These are phyloP conservation scores for Delphinus delphis DNA, from an alignment of 2,113 vertebrate species.

Conservation along the genomic window DNA sequence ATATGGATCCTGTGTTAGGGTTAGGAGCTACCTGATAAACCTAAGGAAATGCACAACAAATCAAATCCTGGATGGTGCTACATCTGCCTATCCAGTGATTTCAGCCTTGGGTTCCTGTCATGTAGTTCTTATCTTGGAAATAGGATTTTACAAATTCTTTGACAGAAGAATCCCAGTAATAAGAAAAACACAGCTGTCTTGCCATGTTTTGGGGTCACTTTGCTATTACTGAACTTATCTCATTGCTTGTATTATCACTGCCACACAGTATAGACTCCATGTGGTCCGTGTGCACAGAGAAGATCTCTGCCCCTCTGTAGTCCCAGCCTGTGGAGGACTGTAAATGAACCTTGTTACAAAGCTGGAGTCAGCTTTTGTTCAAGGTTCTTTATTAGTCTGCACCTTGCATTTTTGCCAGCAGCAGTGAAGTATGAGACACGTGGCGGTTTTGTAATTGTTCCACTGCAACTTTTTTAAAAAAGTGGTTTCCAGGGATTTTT, in stretches of 20 bases:
- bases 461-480: background rate
- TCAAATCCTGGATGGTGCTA: background rate
- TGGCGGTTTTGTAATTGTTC: background rate
- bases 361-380: background rate
- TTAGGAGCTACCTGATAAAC: background rate
- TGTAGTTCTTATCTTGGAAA: background rate
- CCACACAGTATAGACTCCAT: rapidly evolving
- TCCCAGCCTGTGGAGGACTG: background rate
- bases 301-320: background rate
- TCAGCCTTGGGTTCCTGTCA: background rate
- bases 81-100: background rate
- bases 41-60: background rate
- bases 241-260: background rate
- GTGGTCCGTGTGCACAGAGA: rapidly evolving
- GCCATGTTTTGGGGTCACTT: background rate
- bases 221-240: background rate
- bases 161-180: background rate
- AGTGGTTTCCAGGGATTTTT: background rate
- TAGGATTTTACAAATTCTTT: constrained; percentile 14
- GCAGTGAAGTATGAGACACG: background rate
- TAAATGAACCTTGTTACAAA: background rate
- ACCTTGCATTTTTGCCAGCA: background rate
- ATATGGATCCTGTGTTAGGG: background rate
- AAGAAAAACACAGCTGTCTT: background rate
- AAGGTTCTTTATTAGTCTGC: background rate